Percentiles rank a stretch among this genome's conserved stretches.
Evolutionary conservation across 2,888 invertebrate species (phyloP).

Genomic region (Hesperia comma): DNA sequence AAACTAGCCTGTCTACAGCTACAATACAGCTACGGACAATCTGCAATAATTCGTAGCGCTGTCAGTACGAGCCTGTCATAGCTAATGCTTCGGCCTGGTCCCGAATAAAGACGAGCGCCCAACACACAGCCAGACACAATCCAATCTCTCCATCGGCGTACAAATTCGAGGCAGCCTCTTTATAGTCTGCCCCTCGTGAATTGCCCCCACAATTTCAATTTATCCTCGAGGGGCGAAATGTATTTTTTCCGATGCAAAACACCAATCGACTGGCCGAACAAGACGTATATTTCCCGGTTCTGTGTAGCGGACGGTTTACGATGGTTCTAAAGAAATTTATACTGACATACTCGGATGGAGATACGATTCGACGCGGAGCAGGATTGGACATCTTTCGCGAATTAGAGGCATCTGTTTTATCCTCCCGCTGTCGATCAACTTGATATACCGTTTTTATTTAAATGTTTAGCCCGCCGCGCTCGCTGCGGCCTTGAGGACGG

Average conservation of each 20-base stretch:
- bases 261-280: conserved; percentile 57
- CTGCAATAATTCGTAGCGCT: too few relatives aligned
- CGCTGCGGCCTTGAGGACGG: conserved; percentile 4
- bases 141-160: conserved; percentile 32
- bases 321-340: conserved; percentile 68
- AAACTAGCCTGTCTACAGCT: too few relatives aligned
- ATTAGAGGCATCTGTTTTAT: conserved; percentile 46
- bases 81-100: neutral
- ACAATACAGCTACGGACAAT: too few relatives aligned
- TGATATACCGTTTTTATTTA: conserved; percentile 40
- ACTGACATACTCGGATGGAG: conserved; percentile 62
- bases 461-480: conserved; percentile 30
- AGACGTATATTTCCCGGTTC: conserved; percentile 44
- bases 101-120: conserved; percentile 17
- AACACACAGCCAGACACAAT: conserved; percentile 29
- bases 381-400: conserved; percentile 46
- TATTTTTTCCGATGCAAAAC: conserved; percentile 76
- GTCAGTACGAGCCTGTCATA: too few relatives aligned
- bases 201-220: conserved; percentile 75
- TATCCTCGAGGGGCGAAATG: conserved; percentile 61
- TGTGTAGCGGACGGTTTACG: conserved; percentile 58
- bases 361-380: conserved; percentile 58
- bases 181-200: conserved; percentile 61
- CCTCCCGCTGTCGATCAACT: conserved; percentile 39
- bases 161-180: conserved; percentile 43